Conservation (phyloP, 2,888 invertebrate genomes). For the Tetheella fluctuosa region DNA sequence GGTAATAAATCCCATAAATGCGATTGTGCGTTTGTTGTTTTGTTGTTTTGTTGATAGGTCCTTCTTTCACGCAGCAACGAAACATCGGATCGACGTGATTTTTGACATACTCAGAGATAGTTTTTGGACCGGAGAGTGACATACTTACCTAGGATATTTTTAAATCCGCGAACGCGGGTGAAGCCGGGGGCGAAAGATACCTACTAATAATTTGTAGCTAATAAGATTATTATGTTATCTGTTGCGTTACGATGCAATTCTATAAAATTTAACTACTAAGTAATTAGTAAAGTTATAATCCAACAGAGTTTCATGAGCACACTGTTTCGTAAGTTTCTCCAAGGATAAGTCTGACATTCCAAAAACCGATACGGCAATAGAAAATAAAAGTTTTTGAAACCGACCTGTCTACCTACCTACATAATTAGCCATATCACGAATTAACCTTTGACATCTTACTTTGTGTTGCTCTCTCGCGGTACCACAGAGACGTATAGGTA, state of each 20-base stretch:
- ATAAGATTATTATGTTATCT: background rate
- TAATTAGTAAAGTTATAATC: conserved; percentile 15
- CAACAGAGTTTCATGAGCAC: conserved; percentile 23
- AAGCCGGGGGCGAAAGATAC: no score
- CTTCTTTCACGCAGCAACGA: no score
- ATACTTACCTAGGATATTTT: no score
- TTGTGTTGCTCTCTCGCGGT: conserved; percentile 16
- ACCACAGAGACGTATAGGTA: conserved; percentile 11
- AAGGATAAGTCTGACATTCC: conserved; percentile 43
- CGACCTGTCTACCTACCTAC: conserved; percentile 28
- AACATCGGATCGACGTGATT: no score
- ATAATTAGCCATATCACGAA: conserved; percentile 62
- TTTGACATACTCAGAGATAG: no score
- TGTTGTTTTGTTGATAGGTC: no score
- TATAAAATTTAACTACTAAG: background rate
- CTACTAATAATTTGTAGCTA: background rate
- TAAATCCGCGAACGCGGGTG: no score
- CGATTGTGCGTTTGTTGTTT: no score
- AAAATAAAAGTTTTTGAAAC: conserved; percentile 37
- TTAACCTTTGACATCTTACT: conserved; percentile 59
- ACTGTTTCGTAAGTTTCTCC: conserved; percentile 46
- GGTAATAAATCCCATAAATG: no score
- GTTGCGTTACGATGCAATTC: background rate
- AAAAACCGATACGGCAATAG: conserved; percentile 31
- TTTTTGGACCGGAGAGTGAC: no score